Conservation (phyloP, 2,113 vertebrate genomes). For the Chroicocephalus ridibundus region DNA sequence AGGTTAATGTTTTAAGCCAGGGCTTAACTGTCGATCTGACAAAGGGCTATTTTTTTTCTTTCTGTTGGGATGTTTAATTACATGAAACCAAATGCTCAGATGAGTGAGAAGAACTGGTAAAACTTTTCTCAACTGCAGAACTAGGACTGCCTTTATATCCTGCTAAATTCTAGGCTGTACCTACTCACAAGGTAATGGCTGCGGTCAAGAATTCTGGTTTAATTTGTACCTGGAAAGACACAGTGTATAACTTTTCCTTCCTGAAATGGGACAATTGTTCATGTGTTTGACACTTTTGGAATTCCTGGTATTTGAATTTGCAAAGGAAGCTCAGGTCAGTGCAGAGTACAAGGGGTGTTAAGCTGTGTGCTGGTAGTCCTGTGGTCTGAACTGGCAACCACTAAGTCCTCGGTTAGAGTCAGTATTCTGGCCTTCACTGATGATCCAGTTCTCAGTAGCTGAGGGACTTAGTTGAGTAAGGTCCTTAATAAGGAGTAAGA, state of each 20-base stretch:
- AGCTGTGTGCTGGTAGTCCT: neutral
- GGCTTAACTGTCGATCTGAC: neutral
- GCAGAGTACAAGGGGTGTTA: neutral
- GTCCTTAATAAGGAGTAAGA: neutral
- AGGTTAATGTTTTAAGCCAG: constrained; percentile 19
- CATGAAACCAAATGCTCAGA: neutral
- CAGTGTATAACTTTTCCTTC: neutral
- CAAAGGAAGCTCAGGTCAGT: neutral
- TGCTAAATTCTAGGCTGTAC: neutral
- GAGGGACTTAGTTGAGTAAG: neutral
- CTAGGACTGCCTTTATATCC: neutral
- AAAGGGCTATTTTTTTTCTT: neutral
- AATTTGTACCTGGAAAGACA: neutral
- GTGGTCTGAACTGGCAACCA: neutral
- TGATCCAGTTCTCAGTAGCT: neutral
- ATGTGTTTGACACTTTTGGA: neutral
- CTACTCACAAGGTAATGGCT: neutral
- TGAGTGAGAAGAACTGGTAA: neutral
- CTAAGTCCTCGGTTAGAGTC: neutral
- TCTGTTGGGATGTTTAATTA: neutral
- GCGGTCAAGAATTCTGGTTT: neutral
- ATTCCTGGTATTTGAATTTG: neutral
- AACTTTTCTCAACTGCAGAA: neutral
- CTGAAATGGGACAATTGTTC: neutral
- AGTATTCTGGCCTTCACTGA: neutral